Evolutionary conservation across 2,888 invertebrate genomes (phyloP), one percentile per base, ranked within the genome.

Genomic region (Clepsis dumicolana): DNA sequence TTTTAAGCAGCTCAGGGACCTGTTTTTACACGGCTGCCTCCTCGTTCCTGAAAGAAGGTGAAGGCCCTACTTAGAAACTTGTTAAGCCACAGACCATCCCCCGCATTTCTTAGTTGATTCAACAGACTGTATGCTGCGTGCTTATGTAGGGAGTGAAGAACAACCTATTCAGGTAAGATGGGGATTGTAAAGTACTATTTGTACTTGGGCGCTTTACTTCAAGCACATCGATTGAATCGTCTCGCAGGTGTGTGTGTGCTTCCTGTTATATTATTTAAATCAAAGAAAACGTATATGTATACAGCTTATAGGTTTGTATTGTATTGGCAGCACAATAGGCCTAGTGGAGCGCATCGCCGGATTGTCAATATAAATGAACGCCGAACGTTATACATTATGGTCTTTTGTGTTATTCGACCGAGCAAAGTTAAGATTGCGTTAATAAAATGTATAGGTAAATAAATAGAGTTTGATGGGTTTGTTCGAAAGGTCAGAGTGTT

Each of bases 341-440:
- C 76, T 71, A 75, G 79, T 81, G 75, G 65, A 73, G 70, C 73
- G 71, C 74, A 79, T 78, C 78, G 77, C 75, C 75, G 74, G 73
- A 77, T 73, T 72, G 77, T 76, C 77, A 75, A 76, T 74, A 72
- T 73, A 71, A 70, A 70, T 65, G 48, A 18, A 27, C 38, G 29
- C 18, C 21, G 57, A 48, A 64, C 56, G 38, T 38, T 62, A 24
- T 67, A 63, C 50, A 48, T 67, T 63, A 68, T 29, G 24, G 52
- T 41, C 63, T 59, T 63, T 64, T 64, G 68, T 68, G 68, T 52
- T 41, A 64, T 24, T 27, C 41, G 59, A 59, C 35, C 65, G 52
- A 27, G 53, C 16, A 18, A 60, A 65, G 44, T 25, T 14, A 67
- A 56, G 44, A 60, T 41, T 41, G 52, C 16, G 32, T 25, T 25